Base-by-base conservation (phyloP, 2,797 vertebrate species). In the Eutrigla gurnardus region DNA sequence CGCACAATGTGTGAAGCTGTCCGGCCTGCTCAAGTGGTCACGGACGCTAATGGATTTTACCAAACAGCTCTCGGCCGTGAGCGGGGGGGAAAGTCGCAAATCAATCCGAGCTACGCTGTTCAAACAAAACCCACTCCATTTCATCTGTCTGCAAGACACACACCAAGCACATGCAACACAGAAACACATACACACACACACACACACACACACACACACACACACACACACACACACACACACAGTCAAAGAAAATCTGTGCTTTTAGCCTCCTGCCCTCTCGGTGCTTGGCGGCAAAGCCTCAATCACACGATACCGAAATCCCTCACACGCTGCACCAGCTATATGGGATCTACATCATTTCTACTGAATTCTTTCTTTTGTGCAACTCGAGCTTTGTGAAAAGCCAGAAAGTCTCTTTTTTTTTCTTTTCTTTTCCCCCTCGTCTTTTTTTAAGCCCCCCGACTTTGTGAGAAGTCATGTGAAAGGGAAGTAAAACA, bases 221-320 rank as follows among this genome's bases (percentile, higher is more conserved):
- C 7, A 9, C 47, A 65, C 49, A 73, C 52, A 15, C 59, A 1
- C 59, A 65, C 42, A 63, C 61, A 76, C 43, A 68, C 54, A 78
- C 52, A 3, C 6, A 37, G 17, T 25, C 39, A 49, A 36, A 40
- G 49, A 54, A 43, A 84, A 52, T 53, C 13, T 64, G 61, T 46
- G 53, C 15, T 47, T 52, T 75, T 57, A 71, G 62, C 85, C 65
- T 57, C 37, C 35, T 73, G 55, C 53, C 40, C 60, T 36, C 2
- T 71, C 1, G 61, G 54, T 43, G 65, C 78, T 83, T 85, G 84
- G 85, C 86, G 84, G 73, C 62, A 81, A 84, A 89, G 68, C 75
- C 71, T 81, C 65, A 75, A 89, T 92, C 90, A 86, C 84, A 91
- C 61, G 70, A 81, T 55, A 10, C 62, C 32, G 33, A 88, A 92